Evolutionary conservation across 1,140 invertebrate species (phyloP).

Genomic region (Dreissena rostriformis): DNA sequence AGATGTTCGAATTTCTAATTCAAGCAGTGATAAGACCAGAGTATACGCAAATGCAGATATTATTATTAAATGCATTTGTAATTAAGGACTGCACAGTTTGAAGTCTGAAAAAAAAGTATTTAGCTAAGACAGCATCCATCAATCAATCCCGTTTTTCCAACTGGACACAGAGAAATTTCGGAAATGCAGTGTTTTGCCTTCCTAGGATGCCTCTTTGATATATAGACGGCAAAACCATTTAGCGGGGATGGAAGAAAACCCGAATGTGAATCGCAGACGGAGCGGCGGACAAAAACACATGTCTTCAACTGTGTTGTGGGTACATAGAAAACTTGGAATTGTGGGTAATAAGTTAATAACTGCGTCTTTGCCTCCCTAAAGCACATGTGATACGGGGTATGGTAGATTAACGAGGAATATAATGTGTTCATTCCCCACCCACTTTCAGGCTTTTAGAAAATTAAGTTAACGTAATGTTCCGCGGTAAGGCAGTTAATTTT

Average conservation of each 20-base stretch:
- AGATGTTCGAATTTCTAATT: too few species aligned
- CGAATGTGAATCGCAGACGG: conserved; percentile 18
- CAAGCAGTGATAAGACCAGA: too few species aligned
- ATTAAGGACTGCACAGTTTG: too few species aligned
- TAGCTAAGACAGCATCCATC: too few species aligned
- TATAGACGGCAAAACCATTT: conserved; percentile 29
- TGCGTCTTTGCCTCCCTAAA: conserved; percentile 20
- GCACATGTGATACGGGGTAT: conserved; percentile 13
- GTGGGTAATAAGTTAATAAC: conserved; percentile 24
- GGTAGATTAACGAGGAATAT: conserved; percentile 35
- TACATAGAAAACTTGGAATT: conserved; percentile 8
- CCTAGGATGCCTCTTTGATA: neutral
- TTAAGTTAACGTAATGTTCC: conserved; percentile 40
- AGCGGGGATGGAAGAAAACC: conserved; percentile 19
- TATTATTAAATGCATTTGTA: too few species aligned
- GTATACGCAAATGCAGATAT: too few species aligned
- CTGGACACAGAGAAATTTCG: too few species aligned
- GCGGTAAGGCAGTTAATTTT: neutral
- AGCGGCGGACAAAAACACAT: conserved; percentile 37
- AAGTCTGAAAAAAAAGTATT: too few species aligned
- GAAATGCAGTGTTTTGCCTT: neutral
- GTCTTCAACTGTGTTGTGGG: conserved; percentile 38
- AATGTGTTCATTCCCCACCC: conserved; percentile 32
- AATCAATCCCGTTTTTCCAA: too few species aligned
- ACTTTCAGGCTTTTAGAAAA: conserved; percentile 45